phyloP scores from a whole-genome alignment of 2,113 vertebrate genomes.

The Puma concolor region DNA sequence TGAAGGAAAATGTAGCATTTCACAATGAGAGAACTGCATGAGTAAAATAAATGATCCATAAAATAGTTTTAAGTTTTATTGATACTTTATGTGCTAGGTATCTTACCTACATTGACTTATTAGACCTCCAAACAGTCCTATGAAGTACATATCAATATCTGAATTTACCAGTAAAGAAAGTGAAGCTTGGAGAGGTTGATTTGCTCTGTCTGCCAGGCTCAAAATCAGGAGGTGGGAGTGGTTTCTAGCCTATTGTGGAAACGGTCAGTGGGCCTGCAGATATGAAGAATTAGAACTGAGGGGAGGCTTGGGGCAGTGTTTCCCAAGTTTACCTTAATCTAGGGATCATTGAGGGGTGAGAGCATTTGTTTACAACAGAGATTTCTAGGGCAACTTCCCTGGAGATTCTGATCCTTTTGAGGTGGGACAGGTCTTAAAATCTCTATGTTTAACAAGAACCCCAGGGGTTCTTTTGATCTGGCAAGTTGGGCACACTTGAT shows the following conservation, averaged over 20 bases:
- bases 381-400: background rate
- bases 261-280: background rate
- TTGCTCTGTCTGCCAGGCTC: background rate
- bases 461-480: background rate
- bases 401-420: background rate
- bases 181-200: background rate
- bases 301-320: background rate
- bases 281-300: background rate
- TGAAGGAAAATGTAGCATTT: background rate
- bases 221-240: background rate
- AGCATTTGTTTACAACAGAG: background rate
- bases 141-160: background rate
- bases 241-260: background rate
- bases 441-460: background rate
- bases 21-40: background rate
- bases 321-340: background rate
- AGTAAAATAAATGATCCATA: background rate
- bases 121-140: background rate
- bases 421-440: background rate
- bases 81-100: background rate
- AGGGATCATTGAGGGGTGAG: background rate
- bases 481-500: background rate
- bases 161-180: background rate
- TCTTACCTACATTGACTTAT: background rate
- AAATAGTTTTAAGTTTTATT: background rate